These are phyloP conservation scores for Helostoma temminkii DNA, from an alignment of 2,797 vertebrate species.

Conservation along the genomic window DNA sequence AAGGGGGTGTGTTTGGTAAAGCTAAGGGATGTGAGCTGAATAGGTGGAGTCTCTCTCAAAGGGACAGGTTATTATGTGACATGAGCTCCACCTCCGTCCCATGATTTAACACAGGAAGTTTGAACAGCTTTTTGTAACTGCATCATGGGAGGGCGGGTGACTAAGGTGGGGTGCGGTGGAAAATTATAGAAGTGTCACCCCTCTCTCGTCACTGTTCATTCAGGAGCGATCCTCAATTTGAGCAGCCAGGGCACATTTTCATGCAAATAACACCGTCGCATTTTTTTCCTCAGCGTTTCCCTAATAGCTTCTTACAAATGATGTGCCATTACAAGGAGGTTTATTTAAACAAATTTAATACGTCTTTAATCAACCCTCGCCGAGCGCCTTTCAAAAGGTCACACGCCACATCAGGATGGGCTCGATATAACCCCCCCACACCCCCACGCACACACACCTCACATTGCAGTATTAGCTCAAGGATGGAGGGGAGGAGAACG, in stretches of 20 bases:
- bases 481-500: constrained; percentile 88
- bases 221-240: constrained; percentile 91
- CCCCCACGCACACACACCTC: constrained; percentile 2
- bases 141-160: not conserved
- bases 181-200: constrained; percentile 92
- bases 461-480: constrained; percentile 94
- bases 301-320: constrained; percentile 99
- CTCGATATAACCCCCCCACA: constrained; percentile 39
- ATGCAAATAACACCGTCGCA: constrained; percentile 94
- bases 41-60: constrained; percentile 56
- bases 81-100: constrained; percentile 64
- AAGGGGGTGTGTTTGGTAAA: not conserved
- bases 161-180: constrained; percentile 38
- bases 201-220: constrained; percentile 88
- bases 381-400: constrained; percentile 98
- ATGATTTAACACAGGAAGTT: constrained; percentile 76
- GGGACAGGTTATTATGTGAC: constrained; percentile 65
- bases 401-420: constrained; percentile 97
- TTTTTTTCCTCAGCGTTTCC: constrained; percentile 87
- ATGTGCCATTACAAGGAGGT: constrained; percentile 99
- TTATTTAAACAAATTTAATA: constrained; percentile 99
- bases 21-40: constrained; percentile 17
- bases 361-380: constrained; percentile 98
- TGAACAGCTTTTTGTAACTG: constrained; percentile 82
- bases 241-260: constrained; percentile 89